phyloP scores from a whole-genome alignment of 2,888 invertebrate species.

The Tipula lateralis region DNA sequence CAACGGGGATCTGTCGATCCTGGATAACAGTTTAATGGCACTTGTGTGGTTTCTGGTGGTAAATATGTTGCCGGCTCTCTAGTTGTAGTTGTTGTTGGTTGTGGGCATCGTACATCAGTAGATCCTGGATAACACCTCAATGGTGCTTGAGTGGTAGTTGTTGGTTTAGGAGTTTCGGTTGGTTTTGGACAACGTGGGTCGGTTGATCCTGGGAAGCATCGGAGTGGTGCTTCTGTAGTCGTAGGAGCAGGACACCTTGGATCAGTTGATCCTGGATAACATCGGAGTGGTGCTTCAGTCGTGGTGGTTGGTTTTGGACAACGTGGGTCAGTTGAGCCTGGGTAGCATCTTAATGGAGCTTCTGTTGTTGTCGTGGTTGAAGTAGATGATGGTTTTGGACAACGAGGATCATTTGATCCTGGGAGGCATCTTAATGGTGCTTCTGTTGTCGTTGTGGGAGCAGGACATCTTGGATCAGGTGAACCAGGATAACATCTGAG shows the following conservation, averaged over 20 bases:
- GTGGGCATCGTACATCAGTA: background rate
- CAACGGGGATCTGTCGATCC: constrained; percentile 44
- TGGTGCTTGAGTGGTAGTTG: constrained; percentile 37
- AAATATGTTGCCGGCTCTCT: constrained; percentile 20
- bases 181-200: constrained; percentile 41
- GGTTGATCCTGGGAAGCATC: constrained; percentile 40
- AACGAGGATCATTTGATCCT: constrained; percentile 41
- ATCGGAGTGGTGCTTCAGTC: constrained; percentile 38
- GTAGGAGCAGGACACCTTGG: constrained; percentile 40
- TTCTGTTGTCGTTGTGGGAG: constrained; percentile 35
- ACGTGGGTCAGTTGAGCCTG: background rate
- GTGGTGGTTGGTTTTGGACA: constrained; percentile 40
- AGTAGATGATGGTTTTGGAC: constrained; percentile 38
- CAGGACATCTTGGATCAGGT: constrained; percentile 38
- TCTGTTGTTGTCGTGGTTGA: too few species aligned
- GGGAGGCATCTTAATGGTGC: constrained; percentile 40
- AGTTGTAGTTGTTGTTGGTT: constrained; percentile 35
- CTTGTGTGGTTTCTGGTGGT: constrained; percentile 35
- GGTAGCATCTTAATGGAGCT: constrained; percentile 28
- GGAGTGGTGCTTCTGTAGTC: constrained; percentile 37
- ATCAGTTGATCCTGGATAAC: constrained; percentile 40
- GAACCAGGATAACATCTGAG: background rate
- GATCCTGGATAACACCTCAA: constrained; percentile 42
- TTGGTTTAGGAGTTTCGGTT: constrained; percentile 41
- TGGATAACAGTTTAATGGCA: constrained; percentile 40